Percentiles rank a stretch among this genome's conserved stretches.
These are phyloP conservation scores for Ectropis grisescens DNA, from an alignment of 1,140 invertebrate genomes.

Conservation along the genomic window DNA sequence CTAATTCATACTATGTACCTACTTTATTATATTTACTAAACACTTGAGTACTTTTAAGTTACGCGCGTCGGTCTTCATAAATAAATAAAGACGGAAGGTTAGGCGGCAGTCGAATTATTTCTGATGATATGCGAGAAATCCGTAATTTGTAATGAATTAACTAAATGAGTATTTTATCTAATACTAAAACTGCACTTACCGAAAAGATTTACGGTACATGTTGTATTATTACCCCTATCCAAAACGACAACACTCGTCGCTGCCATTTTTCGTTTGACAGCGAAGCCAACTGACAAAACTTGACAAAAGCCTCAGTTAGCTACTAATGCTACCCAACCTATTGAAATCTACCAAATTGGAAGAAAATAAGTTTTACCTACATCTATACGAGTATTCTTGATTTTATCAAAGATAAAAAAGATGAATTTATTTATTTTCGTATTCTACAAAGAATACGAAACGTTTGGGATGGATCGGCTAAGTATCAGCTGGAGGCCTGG, in stretches of 20 bases:
- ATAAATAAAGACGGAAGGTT: constrained; percentile 64
- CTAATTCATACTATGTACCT: no score
- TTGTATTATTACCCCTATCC: constrained; percentile 95
- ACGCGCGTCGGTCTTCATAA: constrained; percentile 45
- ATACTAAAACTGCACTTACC: constrained; percentile 75
- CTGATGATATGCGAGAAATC: constrained; percentile 1
- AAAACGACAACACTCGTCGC: constrained; percentile 93
- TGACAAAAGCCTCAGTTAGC: constrained; percentile 1
- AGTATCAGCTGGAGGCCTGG: no score
- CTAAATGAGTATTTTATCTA: no score
- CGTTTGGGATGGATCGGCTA: no score
- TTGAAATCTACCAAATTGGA: no score
- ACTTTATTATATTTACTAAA: no score
- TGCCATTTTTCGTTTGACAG: constrained; percentile 77
- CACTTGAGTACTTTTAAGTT: constrained; percentile 38
- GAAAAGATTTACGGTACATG: constrained; percentile 94
- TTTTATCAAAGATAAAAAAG: no score
- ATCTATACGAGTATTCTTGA: no score
- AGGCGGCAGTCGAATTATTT: constrained; percentile 25
- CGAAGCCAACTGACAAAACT: constrained; percentile 51
- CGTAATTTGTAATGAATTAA: no score
- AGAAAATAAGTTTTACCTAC: no score
- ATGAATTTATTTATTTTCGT: no score
- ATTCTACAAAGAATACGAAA: no score
- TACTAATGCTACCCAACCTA: constrained; percentile 4